Evolutionary conservation across 23 tunicate species (phyloP).

Genomic region (Ciona savignyi): DNA sequence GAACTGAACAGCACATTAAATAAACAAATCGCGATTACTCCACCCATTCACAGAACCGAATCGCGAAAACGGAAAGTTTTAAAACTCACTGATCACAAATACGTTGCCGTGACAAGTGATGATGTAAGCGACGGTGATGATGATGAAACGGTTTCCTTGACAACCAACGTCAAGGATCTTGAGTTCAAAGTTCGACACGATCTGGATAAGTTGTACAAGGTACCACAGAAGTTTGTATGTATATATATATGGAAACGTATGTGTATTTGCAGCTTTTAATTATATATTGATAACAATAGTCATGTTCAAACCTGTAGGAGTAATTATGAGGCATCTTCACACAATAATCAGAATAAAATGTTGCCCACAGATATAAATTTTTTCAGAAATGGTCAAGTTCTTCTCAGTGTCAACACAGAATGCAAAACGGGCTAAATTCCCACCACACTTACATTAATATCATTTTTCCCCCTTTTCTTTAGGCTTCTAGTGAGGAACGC

Average conservation of each 20-base stretch:
- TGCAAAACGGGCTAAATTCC: not conserved
- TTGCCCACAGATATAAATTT: too few relatives aligned
- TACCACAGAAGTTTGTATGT: too few relatives aligned
- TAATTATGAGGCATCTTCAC: too few relatives aligned
- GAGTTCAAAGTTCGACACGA: conserved; percentile 73
- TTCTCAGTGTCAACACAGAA: not conserved
- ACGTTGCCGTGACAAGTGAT: conserved; percentile 16
- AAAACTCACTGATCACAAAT: conserved; percentile 39
- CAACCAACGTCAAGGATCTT: conserved; percentile 60
- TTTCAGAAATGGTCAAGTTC: not conserved
- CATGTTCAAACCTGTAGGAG: too few relatives aligned
- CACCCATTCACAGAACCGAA: conserved; percentile 14
- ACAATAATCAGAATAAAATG: too few relatives aligned
- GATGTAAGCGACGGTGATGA: conserved; percentile 40
- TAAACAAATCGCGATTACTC: too few relatives aligned
- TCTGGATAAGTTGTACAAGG: conserved; percentile 52
- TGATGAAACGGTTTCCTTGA: conserved; percentile 14
- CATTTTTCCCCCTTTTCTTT: not conserved
- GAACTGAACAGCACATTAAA: too few relatives aligned
- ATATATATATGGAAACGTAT: too few relatives aligned
- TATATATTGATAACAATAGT: too few relatives aligned
- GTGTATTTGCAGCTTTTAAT: too few relatives aligned
- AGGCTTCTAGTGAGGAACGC: conserved; percentile 59
- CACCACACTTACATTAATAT: too few relatives aligned
- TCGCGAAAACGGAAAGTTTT: conserved; percentile 55